Percentiles rank a stretch among this genome's conserved stretches.
These are phyloP conservation scores for Antheraea pernyi DNA, from an alignment of 1,140 invertebrate genomes.

Conservation along the genomic window DNA sequence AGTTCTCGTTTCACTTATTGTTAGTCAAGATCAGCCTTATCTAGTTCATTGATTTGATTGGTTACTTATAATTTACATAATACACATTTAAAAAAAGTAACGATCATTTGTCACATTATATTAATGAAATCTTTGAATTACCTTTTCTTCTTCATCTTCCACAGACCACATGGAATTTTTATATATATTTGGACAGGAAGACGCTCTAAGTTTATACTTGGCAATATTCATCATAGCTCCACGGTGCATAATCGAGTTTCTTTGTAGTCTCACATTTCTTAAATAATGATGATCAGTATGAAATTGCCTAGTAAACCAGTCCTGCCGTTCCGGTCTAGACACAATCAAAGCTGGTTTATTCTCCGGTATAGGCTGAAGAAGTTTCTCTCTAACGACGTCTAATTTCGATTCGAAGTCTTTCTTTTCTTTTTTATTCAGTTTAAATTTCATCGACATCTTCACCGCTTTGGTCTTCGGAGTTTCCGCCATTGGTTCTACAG, in stretches of 20 bases:
- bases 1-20: no score
- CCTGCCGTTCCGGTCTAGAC: constrained; percentile 43
- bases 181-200: constrained; percentile 94
- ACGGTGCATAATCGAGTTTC: constrained; percentile 91
- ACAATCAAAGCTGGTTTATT: constrained; percentile 54
- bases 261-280: constrained; percentile 86
- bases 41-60: no score
- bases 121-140: constrained; percentile 41
- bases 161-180: constrained; percentile 93
- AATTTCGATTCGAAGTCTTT: constrained; percentile 68
- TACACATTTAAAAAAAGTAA: no score
- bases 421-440: constrained; percentile 74
- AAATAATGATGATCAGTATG: constrained; percentile 84
- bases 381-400: constrained; percentile 54
- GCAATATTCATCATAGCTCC: constrained; percentile 91
- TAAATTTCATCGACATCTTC: constrained; percentile 82
- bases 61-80: no score
- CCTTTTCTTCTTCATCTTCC: constrained; percentile 84
- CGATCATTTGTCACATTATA: no score
- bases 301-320: constrained; percentile 80
- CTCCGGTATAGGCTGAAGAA: constrained; percentile 67
- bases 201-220: constrained; percentile 90
- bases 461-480: constrained; percentile 74
- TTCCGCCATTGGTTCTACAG: constrained; percentile 62
- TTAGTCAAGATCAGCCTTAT: no score